phyloP scores from a whole-genome alignment of 2,888 invertebrate genomes.

The Amiota minor region DNA sequence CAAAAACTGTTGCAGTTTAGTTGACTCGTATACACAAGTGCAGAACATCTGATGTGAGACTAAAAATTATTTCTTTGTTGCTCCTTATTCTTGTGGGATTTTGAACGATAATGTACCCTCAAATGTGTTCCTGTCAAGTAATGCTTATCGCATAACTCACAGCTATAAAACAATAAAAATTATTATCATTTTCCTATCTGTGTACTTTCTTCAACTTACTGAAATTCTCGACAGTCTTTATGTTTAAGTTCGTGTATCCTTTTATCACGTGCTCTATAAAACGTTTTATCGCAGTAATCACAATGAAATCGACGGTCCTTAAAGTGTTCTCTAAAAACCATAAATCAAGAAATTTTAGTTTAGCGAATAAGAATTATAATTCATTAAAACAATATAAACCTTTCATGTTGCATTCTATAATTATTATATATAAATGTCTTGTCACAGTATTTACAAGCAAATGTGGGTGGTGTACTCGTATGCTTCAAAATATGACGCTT shows the following conservation, averaged over 20 bases:
- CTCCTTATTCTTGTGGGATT: conserved; percentile 44
- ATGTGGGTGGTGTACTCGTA: conserved; percentile 45
- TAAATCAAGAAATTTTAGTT: too few species aligned
- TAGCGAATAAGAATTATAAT: too few species aligned
- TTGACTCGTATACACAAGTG: too few species aligned
- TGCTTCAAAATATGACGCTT: conserved; percentile 51
- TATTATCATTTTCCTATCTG: too few species aligned
- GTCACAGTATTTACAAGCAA: conserved; percentile 51
- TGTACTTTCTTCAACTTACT: too few species aligned
- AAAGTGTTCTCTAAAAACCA: not conserved
- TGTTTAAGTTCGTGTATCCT: too few species aligned
- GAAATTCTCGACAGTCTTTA: too few species aligned
- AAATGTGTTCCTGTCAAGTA: conserved; percentile 55
- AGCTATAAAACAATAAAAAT: conserved; percentile 42
- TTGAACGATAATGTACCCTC: conserved; percentile 54
- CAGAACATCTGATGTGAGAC: too few species aligned
- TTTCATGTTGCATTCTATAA: conserved; percentile 4
- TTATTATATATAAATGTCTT: conserved; percentile 51
- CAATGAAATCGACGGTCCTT: not conserved
- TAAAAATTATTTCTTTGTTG: too few species aligned
- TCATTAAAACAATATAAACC: not conserved
- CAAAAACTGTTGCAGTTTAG: too few species aligned
- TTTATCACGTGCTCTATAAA: too few species aligned
- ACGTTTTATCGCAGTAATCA: not conserved
- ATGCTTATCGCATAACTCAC: conserved; percentile 54